Conservation (phyloP, 2,797 vertebrate species). For the Peromyscus attwateri region DNA sequence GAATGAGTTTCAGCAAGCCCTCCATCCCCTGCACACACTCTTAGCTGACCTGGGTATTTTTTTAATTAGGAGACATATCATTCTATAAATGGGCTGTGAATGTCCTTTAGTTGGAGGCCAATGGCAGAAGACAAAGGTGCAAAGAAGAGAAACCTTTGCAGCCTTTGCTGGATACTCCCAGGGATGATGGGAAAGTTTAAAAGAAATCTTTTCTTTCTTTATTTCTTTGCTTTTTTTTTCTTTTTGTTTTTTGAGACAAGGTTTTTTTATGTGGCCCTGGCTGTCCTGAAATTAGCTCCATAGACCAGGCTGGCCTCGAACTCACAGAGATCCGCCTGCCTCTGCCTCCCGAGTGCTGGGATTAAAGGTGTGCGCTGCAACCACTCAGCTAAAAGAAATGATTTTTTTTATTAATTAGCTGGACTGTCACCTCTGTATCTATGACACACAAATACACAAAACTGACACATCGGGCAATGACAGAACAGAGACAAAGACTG, state of each 20-base stretch:
- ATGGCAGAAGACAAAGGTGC: constrained; percentile 11
- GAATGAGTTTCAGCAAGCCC: constrained; percentile 2
- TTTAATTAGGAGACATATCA: constrained; percentile 60
- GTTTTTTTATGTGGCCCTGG: not conserved
- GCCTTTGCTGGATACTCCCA: not conserved
- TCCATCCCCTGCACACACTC: not conserved
- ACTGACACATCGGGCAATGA: not conserved
- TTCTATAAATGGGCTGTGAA: constrained; percentile 55
- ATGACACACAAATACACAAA: constrained; percentile 2
- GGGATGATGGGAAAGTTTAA: constrained; percentile 65
- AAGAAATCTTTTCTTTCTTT: constrained; percentile 35
- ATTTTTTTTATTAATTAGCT: constrained; percentile 51
- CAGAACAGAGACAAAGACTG: not conserved
- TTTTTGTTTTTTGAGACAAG: not conserved
- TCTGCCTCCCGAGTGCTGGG: not conserved
- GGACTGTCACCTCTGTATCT: not conserved
- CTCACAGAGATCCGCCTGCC: not conserved
- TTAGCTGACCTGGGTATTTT: constrained; percentile 53
- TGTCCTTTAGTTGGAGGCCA: constrained; percentile 62
- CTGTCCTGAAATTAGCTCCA: not conserved
- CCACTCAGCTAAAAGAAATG: constrained; percentile 13
- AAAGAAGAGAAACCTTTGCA: constrained; percentile 49
- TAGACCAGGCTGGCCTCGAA: not conserved
- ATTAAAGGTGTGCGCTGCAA: not conserved
- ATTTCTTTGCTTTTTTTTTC: too few species aligned